phyloP scores from a whole-genome alignment of 2,888 invertebrate genomes.

The Cataglyphis rosenhaueri region DNA sequence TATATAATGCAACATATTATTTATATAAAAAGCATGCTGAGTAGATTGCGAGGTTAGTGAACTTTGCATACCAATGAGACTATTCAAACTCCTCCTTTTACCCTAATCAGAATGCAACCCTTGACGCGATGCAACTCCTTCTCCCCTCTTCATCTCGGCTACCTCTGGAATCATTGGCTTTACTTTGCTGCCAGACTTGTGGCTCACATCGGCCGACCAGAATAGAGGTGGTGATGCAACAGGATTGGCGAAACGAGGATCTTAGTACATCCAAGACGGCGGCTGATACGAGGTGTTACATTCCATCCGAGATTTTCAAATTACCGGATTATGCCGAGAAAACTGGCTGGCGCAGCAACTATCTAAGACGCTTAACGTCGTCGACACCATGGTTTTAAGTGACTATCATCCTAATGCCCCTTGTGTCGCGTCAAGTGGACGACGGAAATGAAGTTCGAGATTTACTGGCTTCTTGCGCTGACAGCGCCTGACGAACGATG shows the following conservation, averaged over 20 bases:
- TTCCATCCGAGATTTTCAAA: constrained; percentile 80
- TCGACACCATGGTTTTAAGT: constrained; percentile 76
- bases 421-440: constrained; percentile 47
- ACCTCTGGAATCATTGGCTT: constrained; percentile 25
- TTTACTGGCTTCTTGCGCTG: constrained; percentile 65
- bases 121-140: constrained; percentile 30
- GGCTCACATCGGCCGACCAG: constrained; percentile 32
- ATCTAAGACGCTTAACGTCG: constrained; percentile 78
- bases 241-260: constrained; percentile 50
- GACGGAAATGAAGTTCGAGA: constrained; percentile 68
- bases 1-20: constrained; percentile 41
- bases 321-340: constrained; percentile 79
- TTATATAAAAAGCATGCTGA: constrained; percentile 40
- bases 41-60: constrained; percentile 14
- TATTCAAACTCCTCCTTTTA: constrained; percentile 42
- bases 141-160: neutral
- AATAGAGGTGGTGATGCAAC: constrained; percentile 36
- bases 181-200: constrained; percentile 41
- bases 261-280: constrained; percentile 55
- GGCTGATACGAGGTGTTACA: constrained; percentile 69
- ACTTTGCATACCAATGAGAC: constrained; percentile 54
- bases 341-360: constrained; percentile 78
- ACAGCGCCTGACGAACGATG: constrained; percentile 45
- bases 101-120: constrained; percentile 62
- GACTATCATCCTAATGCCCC: constrained; percentile 52